Evolutionary conservation across 23 tunicate genomes (phyloP), one percentile per base, ranked within the genome.

Genomic region (Diplosoma virens): DNA sequence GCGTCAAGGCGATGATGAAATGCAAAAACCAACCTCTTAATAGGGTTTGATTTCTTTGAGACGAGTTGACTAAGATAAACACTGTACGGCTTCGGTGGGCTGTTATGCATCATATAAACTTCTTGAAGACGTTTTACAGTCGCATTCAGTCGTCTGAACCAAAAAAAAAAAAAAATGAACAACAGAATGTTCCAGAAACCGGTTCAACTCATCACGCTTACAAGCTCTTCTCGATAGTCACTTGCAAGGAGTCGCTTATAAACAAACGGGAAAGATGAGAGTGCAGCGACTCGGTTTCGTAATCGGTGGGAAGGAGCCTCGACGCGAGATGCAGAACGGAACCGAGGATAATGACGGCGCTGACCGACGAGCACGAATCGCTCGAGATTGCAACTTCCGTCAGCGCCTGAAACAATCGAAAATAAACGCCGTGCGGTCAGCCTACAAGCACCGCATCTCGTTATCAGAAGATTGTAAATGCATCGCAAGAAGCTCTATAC

Each of bases 31-130:
- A n/a, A n/a, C n/a, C n/a, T n/a, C n/a, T n/a, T n/a, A n/a, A n/a
- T n/a, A n/a, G n/a, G 50, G 24, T 67, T 2, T 2, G 74, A 67
- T 2, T 67, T 50, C 60, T 78, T 41, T 22, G 37, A 45, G 26
- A 67, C 20, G 0, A 89, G 67, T 33, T 89, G 89, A 50, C 60
- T 66, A 29, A 89, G 83, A 78, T 89, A 82, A 1, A 89, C 58
- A 27, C 84, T 82, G 83, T 82, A 76, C 22, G 79, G 67, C 14
- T 37, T 60, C 2, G 96, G 81, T 3, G 79, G 76, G 36, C 24
- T 33, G 25, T 45, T 77, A 26, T 48, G 47, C 78, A 89, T 77
- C 23, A 33, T 32, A 36, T 89, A 82, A 5, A 82, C 79, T 71
- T 89, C 80, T 35, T 77, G 81, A 27, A 89, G 72, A 6, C 83